Conservation (phyloP, 2,113 vertebrate genomes). For the Cardinalis cardinalis region DNA sequence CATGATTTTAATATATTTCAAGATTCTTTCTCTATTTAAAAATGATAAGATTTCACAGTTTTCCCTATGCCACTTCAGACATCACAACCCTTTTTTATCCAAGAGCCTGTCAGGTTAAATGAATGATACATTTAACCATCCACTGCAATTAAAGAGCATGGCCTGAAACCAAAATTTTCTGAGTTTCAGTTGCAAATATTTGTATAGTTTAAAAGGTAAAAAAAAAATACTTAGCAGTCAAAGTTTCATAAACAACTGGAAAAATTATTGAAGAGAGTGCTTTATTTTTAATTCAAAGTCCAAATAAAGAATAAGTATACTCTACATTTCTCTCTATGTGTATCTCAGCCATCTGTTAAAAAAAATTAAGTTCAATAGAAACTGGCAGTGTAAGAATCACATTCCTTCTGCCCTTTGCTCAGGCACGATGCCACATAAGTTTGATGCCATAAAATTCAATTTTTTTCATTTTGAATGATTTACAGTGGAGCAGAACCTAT, state of each 20-base stretch:
- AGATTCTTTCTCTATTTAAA: background rate
- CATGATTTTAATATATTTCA: background rate
- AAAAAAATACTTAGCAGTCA: constrained; percentile 28
- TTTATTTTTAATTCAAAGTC: constrained; percentile 56
- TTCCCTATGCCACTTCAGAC: background rate
- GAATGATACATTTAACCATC: constrained; percentile 11
- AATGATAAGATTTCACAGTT: background rate
- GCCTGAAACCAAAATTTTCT: constrained; percentile 1
- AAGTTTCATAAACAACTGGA: constrained; percentile 44
- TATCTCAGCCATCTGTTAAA: constrained; percentile 49
- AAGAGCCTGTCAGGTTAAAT: background rate
- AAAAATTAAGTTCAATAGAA: constrained; percentile 62
- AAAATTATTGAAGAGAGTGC: constrained; percentile 23
- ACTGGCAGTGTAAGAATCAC: constrained; percentile 69
- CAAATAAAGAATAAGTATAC: constrained; percentile 46
- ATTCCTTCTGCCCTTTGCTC: constrained; percentile 69
- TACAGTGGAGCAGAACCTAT: constrained; percentile 77
- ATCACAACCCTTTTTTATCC: background rate
- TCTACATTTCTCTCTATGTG: constrained; percentile 19
- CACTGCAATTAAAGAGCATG: constrained; percentile 5
- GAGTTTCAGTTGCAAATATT: constrained; percentile 47
- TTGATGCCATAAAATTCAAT: constrained; percentile 75
- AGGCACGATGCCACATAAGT: constrained; percentile 71
- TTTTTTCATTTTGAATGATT: constrained; percentile 81
- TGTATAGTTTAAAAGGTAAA: constrained; percentile 20